A percentile compares a stretch with the other conserved stretches of the same genome.
These are phyloP conservation scores for Enoplolaimus lenunculus DNA, from an alignment of 2,888 invertebrate species.

Conservation along the genomic window DNA sequence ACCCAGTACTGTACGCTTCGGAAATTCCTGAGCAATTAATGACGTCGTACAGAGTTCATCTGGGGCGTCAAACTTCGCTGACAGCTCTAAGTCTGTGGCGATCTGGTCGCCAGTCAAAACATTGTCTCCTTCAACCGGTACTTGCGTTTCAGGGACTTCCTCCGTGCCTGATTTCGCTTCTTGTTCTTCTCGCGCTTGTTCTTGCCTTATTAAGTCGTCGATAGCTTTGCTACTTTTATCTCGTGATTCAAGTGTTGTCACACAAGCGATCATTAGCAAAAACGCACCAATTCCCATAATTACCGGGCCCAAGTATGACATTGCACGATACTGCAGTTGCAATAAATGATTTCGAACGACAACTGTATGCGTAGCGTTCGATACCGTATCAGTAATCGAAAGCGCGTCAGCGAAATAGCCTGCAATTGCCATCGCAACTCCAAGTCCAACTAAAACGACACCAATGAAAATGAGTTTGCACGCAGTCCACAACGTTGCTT, in stretches of 20 bases:
- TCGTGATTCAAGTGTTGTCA: conserved; percentile 93
- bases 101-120: too few relatives aligned
- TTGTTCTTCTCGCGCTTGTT: too few relatives aligned
- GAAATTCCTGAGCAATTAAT: too few relatives aligned
- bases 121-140: too few relatives aligned
- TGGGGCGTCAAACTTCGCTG: too few relatives aligned
- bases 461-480: conserved; percentile 79
- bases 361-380: conserved; percentile 29
- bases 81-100: too few relatives aligned
- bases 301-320: conserved; percentile 89
- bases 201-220: too few relatives aligned
- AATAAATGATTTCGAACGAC: conserved; percentile 28
- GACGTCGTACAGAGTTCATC: too few relatives aligned
- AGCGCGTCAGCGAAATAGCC: conserved; percentile 47
- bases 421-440: conserved; percentile 80
- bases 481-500: conserved; percentile 64
- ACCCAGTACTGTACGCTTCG: too few relatives aligned
- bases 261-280: conserved; percentile 87
- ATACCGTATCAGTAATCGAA: too few relatives aligned
- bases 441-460: conserved; percentile 67
- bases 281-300: conserved; percentile 96
- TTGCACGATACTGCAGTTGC: conserved; percentile 58
- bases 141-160: too few relatives aligned
- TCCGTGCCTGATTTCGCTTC: too few relatives aligned
- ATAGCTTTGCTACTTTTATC: conserved; percentile 59